Evolutionary conservation across 2,888 invertebrate species (phyloP), one percentile per base, ranked within the genome.

Genomic region (Chymomyza amoena): DNA sequence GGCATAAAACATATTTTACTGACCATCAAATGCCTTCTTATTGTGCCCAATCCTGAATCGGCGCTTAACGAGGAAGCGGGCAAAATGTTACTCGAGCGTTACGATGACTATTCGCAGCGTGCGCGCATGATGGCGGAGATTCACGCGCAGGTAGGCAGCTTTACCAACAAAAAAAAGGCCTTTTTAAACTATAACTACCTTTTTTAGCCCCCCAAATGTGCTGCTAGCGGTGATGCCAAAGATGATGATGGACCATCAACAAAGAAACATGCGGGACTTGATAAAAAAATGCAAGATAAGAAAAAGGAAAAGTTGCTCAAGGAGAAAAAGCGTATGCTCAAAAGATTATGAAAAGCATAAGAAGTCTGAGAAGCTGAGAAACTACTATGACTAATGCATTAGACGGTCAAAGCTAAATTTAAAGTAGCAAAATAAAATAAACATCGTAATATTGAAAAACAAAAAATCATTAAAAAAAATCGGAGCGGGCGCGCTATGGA

Each of bases 51-150:
- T 94, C 95, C 98, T 6, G 98, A 99, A 92, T 98, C 98, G 69
- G 98, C 98, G 81, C 94, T 99, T 83, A 99, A 99, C 92, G 98
- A 98, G 91, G 98, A 98, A 92, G 98, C 98, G 68, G 98, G 98
- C 18, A 97, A 97, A 92, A 93, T 99, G 91, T 93, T 99, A 79
- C 93, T 97, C 84, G 98, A 98, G 92, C 95, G 95, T 89, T 99
- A 99, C 92, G 96, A 97, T 91, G 97, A 97, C 92, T 99, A 98
- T 93, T 97, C 95, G 73, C 94, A 95, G 90, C 93, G 97, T 89
- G 97, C 97, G 50, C 95, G 95, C 92, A 95, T 97, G 95, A 96
- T 96, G 95, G 97, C 97, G 57, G 97, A 97, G 93, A 96, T 97
- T 86, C 97, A 97, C 93, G 97, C 97, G 54, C 94, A 94, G 93